A percentile compares a stretch with the other conserved stretches of the same genome.
Evolutionary conservation across 2,797 vertebrate genomes (phyloP).

Genomic region (Erpetoichthys calabaricus): DNA sequence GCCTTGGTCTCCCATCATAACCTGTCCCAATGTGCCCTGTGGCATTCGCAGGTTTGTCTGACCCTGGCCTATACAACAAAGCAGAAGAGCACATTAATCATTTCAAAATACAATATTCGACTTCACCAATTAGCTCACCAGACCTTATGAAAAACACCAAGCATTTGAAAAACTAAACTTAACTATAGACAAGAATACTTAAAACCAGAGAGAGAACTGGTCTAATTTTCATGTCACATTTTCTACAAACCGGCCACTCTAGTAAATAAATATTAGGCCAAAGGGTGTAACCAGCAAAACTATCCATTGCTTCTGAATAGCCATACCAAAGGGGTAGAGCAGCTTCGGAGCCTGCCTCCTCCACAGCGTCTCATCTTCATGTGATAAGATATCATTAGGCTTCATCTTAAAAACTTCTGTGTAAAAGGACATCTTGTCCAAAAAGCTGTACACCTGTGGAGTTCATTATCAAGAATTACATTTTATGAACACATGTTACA

Average conservation of each 20-base stretch:
- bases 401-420: conserved; percentile 87
- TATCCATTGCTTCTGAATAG: neutral
- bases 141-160: no score
- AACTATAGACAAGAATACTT: no score
- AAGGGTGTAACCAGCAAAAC: neutral
- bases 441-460: conserved; percentile 81
- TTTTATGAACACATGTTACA: neutral
- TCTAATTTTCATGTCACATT: no score
- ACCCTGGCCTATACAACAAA: conserved; percentile 51
- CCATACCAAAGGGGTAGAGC: conserved; percentile 83
- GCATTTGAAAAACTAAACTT: no score
- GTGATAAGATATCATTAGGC: conserved; percentile 73
- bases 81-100: neutral
- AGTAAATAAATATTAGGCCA: no score
- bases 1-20: conserved; percentile 65
- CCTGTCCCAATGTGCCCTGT: conserved; percentile 80
- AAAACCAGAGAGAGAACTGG: no score
- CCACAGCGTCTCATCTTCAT: conserved; percentile 89
- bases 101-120: no score
- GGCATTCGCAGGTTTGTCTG: conserved; percentile 91
- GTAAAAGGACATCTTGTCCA: conserved; percentile 96
- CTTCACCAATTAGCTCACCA: no score
- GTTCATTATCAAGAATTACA: neutral
- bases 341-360: conserved; percentile 74
- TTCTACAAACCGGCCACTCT: no score